Evolutionary conservation across 1,140 invertebrate species (phyloP), one percentile per base, ranked within the genome.

Genomic region (Macrostomum lignano): DNA sequence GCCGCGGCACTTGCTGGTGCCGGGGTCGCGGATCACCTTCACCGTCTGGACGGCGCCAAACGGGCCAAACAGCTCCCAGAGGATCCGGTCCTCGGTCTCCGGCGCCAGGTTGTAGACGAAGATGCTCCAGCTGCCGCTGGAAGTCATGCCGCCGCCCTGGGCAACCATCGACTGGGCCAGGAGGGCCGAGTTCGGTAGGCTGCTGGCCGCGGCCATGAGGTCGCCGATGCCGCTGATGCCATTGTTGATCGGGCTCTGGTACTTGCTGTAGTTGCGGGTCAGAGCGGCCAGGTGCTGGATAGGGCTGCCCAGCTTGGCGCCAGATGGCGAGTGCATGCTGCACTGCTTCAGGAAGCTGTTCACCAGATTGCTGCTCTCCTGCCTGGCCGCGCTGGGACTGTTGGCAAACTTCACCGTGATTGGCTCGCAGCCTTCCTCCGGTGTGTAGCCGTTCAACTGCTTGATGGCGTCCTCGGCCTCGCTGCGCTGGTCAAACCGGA

Each of bases 401-500:
- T 91, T 91, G 38, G 82, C 82, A 58, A 91, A 91, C 62, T 93
- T 91, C 41, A 93, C 82, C 25, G 77, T 84, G 44, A 93, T 81
- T 17, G 79, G 77, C 58, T 88, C 81, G 36, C 73, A 71, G 32
- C 77, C 78, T 21, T 36, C 52, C 81, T 79, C 13, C 78, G 81
- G 58, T n/a, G 81, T 74, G 38, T 76, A 81, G 37, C 82, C 82
- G 57, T 88, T 84, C 44, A 91, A 60, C 57, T 86, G 77, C 51
- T 82, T 74, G 43, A 91, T 91, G 17, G 82, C 82, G 23, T 74
- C 64, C 55, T 93, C 82, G 2, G 82, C 82, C 58, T 91, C 81
- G 42, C 76, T 68, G 36, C 79, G 72, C 53, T 88, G 77, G 58
- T 91, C 82, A 55, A 88, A 93, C 39, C 82, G 68, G 46, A 93